Base-by-base conservation (phyloP, 2,113 vertebrate species). In the Platichthys flesus region DNA sequence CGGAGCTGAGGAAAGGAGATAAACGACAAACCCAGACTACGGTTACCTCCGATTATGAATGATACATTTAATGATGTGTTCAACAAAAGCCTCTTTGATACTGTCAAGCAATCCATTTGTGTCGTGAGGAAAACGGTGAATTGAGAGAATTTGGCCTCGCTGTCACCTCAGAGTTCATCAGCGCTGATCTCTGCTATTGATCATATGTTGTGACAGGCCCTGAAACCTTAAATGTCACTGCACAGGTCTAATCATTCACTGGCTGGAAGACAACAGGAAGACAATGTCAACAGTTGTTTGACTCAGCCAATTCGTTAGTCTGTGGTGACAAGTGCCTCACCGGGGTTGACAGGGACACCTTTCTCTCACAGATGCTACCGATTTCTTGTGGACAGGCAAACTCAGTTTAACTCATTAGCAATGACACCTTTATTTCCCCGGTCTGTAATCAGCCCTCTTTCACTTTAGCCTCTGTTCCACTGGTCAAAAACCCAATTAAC, bases 11-110 rank as follows among this genome's bases (percentile, higher is more conserved):
- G 67, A 83, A 75, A 66, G 67, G 81, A 66, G 78, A 57, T 51
- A 58, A 85, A 79, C 55, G 76, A 79, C 71, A 81, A 78, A 86
- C 80, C 71, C 31, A 31, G 31, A 7, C 31, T n/a, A 62, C 28
- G 9, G 24, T 61, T n/a, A 2, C 77, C 61, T 81, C 24, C 3
- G 2, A 49, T 72, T 51, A 42, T 12, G 40, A 89, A 89, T 60
- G 67, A 84, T 78, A 72, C 55, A 77, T 72, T 70, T 26, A 58
- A 67, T 74, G 57, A 55, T 60, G 64, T 2, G 5, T 68, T 74
- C 49, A 26, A 18, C 2, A 4, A 81, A 83, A 81, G 75, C 59
- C 58, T 65, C 18, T 63, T 59, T 77, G 35, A 79, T 71, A 37
- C 35, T 37, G 35, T 37, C 35, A 8, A 37, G 35, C 8, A 37